These are phyloP conservation scores for Pangasius sanitwongsei DNA, from an alignment of 2,797 vertebrate species.

Conservation along the genomic window DNA sequence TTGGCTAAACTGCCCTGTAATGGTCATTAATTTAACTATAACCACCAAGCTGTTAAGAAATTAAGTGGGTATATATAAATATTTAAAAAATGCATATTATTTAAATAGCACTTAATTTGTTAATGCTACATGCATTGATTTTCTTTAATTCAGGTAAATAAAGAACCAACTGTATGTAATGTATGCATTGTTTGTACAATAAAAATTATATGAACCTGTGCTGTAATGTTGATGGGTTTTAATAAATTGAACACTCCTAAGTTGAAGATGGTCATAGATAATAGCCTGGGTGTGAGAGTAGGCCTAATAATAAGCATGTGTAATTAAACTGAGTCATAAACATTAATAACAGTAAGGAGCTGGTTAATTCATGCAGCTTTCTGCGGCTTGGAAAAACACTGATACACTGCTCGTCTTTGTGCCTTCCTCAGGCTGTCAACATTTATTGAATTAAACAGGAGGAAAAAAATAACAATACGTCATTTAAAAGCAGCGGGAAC, in stretches of 20 bases:
- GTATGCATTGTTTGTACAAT: constrained; percentile 38
- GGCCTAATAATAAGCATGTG: background rate
- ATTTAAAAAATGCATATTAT: background rate
- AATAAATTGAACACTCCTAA: background rate
- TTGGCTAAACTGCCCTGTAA: background rate
- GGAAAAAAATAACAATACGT: constrained; percentile 13
- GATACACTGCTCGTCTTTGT: constrained; percentile 25
- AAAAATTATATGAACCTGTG: background rate
- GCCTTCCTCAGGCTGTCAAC: constrained; percentile 52
- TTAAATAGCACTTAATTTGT: constrained; percentile 31
- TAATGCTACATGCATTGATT: background rate
- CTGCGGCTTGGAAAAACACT: constrained; percentile 47
- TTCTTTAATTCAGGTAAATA: background rate
- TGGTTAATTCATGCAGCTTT: constrained; percentile 11
- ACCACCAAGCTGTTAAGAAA: background rate
- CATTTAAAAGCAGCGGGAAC: constrained; percentile 44
- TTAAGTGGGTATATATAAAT: background rate
- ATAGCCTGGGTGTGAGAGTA: background rate
- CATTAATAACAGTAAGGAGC: background rate
- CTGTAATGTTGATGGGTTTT: background rate
- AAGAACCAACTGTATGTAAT: background rate
- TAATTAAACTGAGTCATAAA: background rate
- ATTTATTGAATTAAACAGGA: constrained; percentile 71
- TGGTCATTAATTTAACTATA: constrained; percentile 12
- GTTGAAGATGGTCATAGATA: background rate